phyloP scores from a whole-genome alignment of 2,797 vertebrate genomes.

The Helicolenus hilgendorfi region DNA sequence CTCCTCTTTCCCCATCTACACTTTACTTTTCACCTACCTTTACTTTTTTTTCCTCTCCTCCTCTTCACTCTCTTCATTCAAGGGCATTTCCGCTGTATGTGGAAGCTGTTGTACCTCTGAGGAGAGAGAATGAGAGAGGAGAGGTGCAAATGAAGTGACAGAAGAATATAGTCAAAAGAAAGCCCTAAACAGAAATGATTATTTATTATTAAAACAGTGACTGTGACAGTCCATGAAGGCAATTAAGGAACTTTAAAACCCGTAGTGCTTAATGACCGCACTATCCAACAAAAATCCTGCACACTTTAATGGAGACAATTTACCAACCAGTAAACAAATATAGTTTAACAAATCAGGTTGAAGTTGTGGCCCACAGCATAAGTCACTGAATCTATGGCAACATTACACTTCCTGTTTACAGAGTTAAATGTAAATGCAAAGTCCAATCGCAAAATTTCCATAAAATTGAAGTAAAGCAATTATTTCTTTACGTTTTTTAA shows the following conservation, averaged over 20 bases:
- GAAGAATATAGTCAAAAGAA: not conserved
- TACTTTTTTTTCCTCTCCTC: not conserved
- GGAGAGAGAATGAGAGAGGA: not conserved
- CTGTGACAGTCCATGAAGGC: rapidly evolving
- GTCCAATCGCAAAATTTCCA: not conserved
- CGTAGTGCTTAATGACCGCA: no score
- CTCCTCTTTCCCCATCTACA: not conserved
- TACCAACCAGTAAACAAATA: no score
- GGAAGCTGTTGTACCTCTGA: not conserved
- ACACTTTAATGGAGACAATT: not conserved
- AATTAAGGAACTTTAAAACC: not conserved
- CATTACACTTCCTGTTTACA: not conserved
- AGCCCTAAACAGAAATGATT: not conserved
- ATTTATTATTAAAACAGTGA: not conserved
- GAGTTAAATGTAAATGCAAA: not conserved
- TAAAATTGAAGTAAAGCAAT: not conserved
- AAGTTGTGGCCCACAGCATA: not conserved
- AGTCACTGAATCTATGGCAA: not conserved
- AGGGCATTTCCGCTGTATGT: not conserved
- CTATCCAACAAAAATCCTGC: no score
- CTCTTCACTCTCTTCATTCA: not conserved
- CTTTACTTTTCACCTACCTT: constrained; percentile 17
- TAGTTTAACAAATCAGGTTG: no score
- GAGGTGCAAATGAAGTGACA: not conserved
- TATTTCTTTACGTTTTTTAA: rapidly evolving